Evolutionary conservation across 2,888 invertebrate species (phyloP), one percentile per base, ranked within the genome.

Genomic region (Drosophila multiciliata): DNA sequence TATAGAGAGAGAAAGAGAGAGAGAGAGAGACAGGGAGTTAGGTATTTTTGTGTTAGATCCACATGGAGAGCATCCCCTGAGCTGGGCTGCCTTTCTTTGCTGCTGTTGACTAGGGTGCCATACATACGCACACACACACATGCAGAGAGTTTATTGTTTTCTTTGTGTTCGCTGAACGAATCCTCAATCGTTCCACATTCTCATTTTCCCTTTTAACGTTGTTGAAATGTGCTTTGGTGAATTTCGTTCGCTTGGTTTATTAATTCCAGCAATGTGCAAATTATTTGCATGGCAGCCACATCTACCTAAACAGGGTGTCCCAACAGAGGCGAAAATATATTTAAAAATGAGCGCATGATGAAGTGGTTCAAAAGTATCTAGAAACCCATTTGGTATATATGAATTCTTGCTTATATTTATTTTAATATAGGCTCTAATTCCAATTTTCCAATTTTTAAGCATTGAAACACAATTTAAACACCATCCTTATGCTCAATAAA

Each of bases 211-310:
- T 32, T 20, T 42, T 57, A n/a, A 3, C n/a, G 54, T 54, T 69
- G 59, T 50, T 73, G 58, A 52, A 42, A 57, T 71, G 53, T 71
- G 67, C 74, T 85, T 80, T 83, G 71, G 55, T 71, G 55, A 73
- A 75, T 72, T 82, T 75, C 71, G 66, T 83, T 64, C 73, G 78
- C 73, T 78, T 82, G 75, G 75, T 73, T 82, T 81, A 70, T 82
- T 87, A 84, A 81, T 75, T 78, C 70, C 64, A 75, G 83, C 79
- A 70, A 80, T 83, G 78, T 74, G 83, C 59, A 76, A 85, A 76
- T 80, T 81, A 81, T 80, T 83, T 82, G 71, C 67, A 75, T 59
- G 61, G 57, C 63, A 52, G 45, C 62, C 40, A 55, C 32, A 32
- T 63, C 63, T 60, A 57, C 35, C 36, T 35, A 57, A 20, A 75